Percentiles rank a stretch among this genome's conserved stretches.
These are phyloP conservation scores for Macrosiphum euphorbiae DNA, from an alignment of 2,888 invertebrate genomes.

Conservation along the genomic window DNA sequence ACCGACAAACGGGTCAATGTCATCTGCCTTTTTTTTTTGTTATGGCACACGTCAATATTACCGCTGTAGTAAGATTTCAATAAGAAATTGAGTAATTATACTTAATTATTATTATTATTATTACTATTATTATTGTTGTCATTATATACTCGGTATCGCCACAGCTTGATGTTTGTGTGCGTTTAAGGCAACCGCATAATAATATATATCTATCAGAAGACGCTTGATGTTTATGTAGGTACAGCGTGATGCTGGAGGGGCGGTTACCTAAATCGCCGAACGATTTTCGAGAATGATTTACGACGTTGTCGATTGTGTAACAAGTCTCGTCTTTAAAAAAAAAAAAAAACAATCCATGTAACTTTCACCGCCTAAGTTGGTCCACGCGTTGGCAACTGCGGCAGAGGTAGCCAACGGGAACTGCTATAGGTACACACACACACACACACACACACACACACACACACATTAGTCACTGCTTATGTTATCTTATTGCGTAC, in stretches of 20 bases:
- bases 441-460: no score
- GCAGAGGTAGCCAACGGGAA: conserved; percentile 55
- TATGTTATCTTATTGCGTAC: conserved; percentile 9
- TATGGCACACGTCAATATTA: not conserved
- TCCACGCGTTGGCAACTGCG: conserved; percentile 29
- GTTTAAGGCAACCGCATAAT: not conserved
- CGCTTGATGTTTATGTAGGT: not conserved
- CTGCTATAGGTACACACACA: conserved; percentile 13
- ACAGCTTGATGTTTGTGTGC: not conserved
- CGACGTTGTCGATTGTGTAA: conserved; percentile 50
- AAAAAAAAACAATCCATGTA: conserved; percentile 58
- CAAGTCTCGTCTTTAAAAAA: conserved; percentile 20
- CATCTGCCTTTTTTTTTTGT: not conserved
- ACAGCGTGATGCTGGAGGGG: not conserved
- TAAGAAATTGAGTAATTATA: conserved; percentile 10
- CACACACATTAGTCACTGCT: not conserved
- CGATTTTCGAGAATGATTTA: conserved; percentile 53
- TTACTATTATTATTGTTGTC: not conserved
- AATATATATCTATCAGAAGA: not conserved
- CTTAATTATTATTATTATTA: not conserved
- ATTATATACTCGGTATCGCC: not conserved
- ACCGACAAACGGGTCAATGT: not conserved
- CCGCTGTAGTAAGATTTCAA: not conserved
- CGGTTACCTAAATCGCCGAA: conserved; percentile 27
- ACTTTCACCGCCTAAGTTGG: conserved; percentile 58